Conservation (phyloP, 2,888 invertebrate genomes). For the Netelia inedita region DNA sequence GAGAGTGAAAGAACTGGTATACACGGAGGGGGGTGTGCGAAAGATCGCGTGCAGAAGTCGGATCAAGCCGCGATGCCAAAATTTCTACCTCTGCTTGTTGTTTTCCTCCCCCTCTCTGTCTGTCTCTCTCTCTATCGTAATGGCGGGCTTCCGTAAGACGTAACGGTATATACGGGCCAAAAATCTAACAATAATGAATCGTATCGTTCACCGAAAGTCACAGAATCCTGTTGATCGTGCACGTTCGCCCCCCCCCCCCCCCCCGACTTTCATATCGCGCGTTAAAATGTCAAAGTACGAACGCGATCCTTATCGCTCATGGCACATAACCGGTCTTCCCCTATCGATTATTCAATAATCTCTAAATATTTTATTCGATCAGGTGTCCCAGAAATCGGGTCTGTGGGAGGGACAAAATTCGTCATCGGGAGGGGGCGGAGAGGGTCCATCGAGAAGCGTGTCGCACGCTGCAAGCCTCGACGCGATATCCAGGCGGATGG, state of each 20-base stretch:
- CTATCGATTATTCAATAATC: background rate
- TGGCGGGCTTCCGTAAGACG: conserved; percentile 16
- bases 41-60: background rate
- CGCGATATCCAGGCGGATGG: conserved; percentile 86
- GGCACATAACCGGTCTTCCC: background rate
- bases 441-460: conserved; percentile 83
- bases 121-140: background rate
- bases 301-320: background rate
- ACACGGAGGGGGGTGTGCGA: background rate
- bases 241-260: background rate
- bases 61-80: conserved; percentile 3
- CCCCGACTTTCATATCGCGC: background rate
- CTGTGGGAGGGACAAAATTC: conserved; percentile 82
- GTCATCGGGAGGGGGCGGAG: conserved; percentile 79
- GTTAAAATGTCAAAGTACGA: conserved; percentile 9
- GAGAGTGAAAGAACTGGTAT: conserved; percentile 1
- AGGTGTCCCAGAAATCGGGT: conserved; percentile 84
- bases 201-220: background rate
- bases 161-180: conserved; percentile 12
- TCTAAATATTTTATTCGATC: conserved; percentile 6
- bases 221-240: conserved; percentile 37
- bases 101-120: background rate
- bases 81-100: conserved; percentile 17
- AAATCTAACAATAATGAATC: conserved; percentile 40
- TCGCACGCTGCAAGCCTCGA: conserved; percentile 88